Evolutionary conservation across 2,113 vertebrate species (phyloP), one percentile per base, ranked within the genome.

Genomic region (Platichthys stellatus): DNA sequence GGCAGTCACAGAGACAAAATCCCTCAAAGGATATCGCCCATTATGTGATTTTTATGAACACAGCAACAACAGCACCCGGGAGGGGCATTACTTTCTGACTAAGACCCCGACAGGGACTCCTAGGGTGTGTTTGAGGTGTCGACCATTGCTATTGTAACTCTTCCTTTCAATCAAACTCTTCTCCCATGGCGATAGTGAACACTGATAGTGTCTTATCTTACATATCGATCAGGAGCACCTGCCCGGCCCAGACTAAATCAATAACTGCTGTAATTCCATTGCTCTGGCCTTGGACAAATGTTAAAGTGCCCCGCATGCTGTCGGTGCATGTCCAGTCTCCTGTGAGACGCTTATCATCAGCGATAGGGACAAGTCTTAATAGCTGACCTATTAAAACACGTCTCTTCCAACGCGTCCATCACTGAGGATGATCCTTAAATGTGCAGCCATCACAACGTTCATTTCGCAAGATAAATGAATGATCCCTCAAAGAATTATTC

Each of bases 301-400:
- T 56, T 66, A 15, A 57, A 69, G 67, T 58, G 69, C 51, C 51
- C 51, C 7, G 20, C 56, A 56, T 74, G 31, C 31, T 31, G 40
- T 62, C 21, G 75, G 8, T 43, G 63, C 72, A 79, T 49, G 73
- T 76, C 76, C 64, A 12, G 57, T 76, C 63, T 83, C 67, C 45
- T 2, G 63, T 45, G 31, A 38, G 49, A 72, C 31, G 58, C 65
- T 85, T 87, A 90, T 91, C 68, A 85, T 72, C 63, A 9, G 5
- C 45, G 12, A 31, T 13, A 11, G 43, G 62, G 56, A 74, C 80
- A 84, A 80, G 67, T 8, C 40, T 74, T 84, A 88, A 92, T 88
- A 61, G 81, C n/a, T 92, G 70, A 92, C 75, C 79, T 78, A 90
- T 90, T 88, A 84, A 24, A 81, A 40, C 23, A n/a, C 3, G 63